Percentiles rank a stretch among this genome's conserved stretches.
Evolutionary conservation across 2,113 vertebrate genomes (phyloP).

Genomic region (Taxidea taxus): DNA sequence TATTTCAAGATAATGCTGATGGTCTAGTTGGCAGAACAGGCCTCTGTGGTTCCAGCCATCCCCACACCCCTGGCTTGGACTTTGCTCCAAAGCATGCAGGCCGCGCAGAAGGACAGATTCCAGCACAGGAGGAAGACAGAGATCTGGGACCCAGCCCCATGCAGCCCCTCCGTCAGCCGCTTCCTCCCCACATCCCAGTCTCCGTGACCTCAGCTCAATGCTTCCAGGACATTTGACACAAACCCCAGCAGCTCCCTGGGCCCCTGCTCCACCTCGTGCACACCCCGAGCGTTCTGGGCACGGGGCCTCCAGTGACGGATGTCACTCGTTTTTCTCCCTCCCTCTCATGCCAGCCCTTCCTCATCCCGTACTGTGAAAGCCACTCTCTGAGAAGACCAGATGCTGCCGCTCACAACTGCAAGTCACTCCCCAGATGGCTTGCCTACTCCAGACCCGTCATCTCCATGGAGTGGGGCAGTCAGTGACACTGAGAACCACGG

Average conservation of each 20-base stretch:
- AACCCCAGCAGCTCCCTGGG: not conserved
- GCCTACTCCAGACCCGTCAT: not conserved
- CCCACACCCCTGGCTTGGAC: not conserved
- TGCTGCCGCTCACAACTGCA: not conserved
- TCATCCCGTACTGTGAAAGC: not conserved
- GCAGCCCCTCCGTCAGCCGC: not conserved
- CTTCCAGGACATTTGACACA: not conserved
- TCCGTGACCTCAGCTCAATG: not conserved
- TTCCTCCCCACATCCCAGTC: not conserved
- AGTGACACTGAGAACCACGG: not conserved
- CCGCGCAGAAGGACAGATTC: not conserved
- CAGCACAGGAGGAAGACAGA: not conserved
- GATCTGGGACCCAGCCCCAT: not conserved
- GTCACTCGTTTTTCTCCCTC: not conserved
- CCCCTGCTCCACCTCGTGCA: accelerated
- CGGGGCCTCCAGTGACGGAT: not conserved
- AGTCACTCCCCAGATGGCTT: not conserved
- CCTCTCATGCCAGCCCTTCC: not conserved
- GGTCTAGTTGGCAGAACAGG: not conserved
- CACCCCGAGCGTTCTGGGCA: not conserved
- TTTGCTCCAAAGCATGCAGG: accelerated
- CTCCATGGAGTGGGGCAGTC: not conserved
- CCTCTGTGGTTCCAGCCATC: accelerated
- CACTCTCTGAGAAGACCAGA: not conserved
- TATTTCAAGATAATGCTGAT: not conserved